phyloP scores from a whole-genome alignment of 2,113 vertebrate species.

The Sylvicapra grimmia region DNA sequence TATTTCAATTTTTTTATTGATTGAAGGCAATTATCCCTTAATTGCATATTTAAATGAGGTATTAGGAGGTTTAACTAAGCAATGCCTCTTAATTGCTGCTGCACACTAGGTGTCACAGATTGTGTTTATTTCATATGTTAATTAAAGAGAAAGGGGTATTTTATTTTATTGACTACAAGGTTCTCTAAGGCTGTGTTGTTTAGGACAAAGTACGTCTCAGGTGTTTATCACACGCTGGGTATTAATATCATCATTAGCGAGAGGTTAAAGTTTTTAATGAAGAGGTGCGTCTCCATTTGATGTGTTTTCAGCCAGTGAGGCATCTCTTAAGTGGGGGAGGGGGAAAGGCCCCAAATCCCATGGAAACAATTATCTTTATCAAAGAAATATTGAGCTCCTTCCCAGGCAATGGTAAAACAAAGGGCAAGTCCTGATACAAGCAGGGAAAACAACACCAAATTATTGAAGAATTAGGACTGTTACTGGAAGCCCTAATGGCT shows the following conservation, averaged over 20 bases:
- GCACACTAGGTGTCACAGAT: slow-evolving; percentile 89
- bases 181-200: slow-evolving; percentile 80
- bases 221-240: slow-evolving; percentile 74
- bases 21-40: slow-evolving; percentile 93
- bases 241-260: slow-evolving; percentile 78
- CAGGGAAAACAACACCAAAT: slow-evolving; percentile 12
- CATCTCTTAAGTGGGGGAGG: slow-evolving; percentile 24
- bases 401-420: slow-evolving; percentile 36
- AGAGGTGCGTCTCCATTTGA: slow-evolving; percentile 69
- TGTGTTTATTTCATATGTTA: slow-evolving; percentile 92
- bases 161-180: slow-evolving; percentile 84
- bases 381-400: slow-evolving; percentile 58
- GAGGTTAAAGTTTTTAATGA: slow-evolving; percentile 77
- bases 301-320: slow-evolving; percentile 67
- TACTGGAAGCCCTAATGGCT: not conserved
- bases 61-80: slow-evolving; percentile 92
- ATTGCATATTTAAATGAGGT: slow-evolving; percentile 93
- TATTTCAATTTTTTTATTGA: slow-evolving; percentile 91
- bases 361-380: slow-evolving; percentile 55
- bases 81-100: slow-evolving; percentile 90
- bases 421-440: slow-evolving; percentile 40
- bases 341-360: not conserved
- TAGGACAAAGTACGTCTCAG: slow-evolving; percentile 78
- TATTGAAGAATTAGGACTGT: not conserved
- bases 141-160: slow-evolving; percentile 89